Conservation (phyloP, 2,797 vertebrate species). For the Basileuterus tristriatus region DNA sequence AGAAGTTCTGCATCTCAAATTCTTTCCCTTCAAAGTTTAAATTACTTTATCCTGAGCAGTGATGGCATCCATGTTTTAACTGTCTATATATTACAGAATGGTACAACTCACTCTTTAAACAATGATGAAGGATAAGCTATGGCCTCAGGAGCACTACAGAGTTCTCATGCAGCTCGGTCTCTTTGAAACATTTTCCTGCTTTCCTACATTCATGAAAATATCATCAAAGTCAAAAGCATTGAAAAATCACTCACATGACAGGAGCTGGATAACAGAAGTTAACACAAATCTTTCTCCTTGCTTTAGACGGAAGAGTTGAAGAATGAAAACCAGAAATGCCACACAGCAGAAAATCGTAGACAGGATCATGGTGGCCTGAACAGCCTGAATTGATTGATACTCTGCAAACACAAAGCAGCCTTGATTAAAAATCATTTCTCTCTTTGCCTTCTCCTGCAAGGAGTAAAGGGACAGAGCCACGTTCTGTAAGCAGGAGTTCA, state of each 20-base stretch:
- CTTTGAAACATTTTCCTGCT: not conserved
- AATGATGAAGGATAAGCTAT: not conserved
- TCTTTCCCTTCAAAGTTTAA: not conserved
- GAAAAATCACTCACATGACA: conserved; percentile 85
- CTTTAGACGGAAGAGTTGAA: conserved; percentile 94
- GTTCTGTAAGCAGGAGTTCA: not conserved
- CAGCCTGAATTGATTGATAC: conserved; percentile 82
- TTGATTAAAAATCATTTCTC: not conserved
- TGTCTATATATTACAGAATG: not conserved
- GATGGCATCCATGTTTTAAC: not conserved
- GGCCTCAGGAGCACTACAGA: not conserved
- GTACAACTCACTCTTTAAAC: not conserved
- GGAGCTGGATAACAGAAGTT: conserved; percentile 88
- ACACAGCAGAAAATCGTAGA: conserved; percentile 90
- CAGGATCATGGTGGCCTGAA: conserved; percentile 93
- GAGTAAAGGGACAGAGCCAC: not conserved
- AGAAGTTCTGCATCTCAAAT: not conserved
- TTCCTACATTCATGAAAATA: not conserved
- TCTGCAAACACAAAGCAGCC: conserved; percentile 73
- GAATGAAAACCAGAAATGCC: conserved; percentile 90
- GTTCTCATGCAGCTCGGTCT: not conserved
- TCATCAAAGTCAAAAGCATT: not conserved
- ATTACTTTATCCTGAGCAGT: not conserved
- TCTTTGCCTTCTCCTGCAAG: not conserved
- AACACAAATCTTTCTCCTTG: conserved; percentile 94